A percentile compares a stretch with the other conserved stretches of the same genome.
phyloP scores from a whole-genome alignment of 2,113 vertebrate species.

The Paratilapia polleni region DNA sequence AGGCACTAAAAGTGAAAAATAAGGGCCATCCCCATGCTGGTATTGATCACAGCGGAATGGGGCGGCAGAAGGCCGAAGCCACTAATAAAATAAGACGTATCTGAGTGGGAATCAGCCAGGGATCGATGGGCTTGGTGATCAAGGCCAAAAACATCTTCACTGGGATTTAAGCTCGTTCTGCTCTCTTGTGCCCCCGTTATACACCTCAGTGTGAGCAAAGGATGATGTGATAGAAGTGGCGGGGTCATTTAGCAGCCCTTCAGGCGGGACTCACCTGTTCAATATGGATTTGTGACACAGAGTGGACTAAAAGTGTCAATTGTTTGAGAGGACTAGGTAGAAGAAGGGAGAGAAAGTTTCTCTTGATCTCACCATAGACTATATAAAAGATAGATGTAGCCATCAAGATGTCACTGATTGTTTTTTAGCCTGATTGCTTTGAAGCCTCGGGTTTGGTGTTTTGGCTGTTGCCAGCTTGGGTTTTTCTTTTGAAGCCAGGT shows the following conservation, averaged over 20 bases:
- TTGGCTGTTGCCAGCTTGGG: too few relatives aligned
- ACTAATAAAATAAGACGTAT: slow-evolving; percentile 99
- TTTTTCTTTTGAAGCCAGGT: too few relatives aligned
- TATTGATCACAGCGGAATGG: slow-evolving; percentile 96
- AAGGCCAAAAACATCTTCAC: slow-evolving; percentile 90
- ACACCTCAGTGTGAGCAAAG: slow-evolving; percentile 32
- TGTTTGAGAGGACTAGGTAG: not conserved
- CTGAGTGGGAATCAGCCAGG: slow-evolving; percentile 85
- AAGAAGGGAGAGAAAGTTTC: not conserved
- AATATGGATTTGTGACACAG: not conserved
- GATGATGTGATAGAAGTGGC: slow-evolving; percentile 22
- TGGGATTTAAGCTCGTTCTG: slow-evolving; percentile 82
- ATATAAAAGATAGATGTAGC: not conserved
- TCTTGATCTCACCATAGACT: not conserved
- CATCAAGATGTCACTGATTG: not conserved
- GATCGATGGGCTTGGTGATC: slow-evolving; percentile 83
- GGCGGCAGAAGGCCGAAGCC: slow-evolving; percentile 96
- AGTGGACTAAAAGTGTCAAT: not conserved
- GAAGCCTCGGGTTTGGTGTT: too few relatives aligned
- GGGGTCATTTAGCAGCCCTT: slow-evolving; percentile 19
- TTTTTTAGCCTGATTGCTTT: too few relatives aligned
- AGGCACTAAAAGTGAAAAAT: slow-evolving; percentile 95
- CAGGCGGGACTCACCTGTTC: slow-evolving; percentile 3
- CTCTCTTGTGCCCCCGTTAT: slow-evolving; percentile 53
- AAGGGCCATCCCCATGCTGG: slow-evolving; percentile 86